phyloP scores from a whole-genome alignment of 2,797 vertebrate genomes.

The Acridotheres tristis region DNA sequence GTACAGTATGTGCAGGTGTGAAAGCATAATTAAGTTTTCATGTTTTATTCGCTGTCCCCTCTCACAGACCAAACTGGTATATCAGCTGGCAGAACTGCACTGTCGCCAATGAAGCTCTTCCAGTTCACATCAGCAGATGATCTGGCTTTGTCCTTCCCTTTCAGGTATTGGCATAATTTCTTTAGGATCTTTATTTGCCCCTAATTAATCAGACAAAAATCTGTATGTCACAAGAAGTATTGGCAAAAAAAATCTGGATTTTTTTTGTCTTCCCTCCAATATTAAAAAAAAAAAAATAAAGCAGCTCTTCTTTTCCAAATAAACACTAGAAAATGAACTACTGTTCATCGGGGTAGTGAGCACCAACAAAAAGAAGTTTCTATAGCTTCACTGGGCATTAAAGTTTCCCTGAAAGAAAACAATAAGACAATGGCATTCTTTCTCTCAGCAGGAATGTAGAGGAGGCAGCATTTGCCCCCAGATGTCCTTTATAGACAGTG shows the following conservation, averaged over 20 bases:
- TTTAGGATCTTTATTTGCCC: neutral
- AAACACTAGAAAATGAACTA: neutral
- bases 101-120: neutral
- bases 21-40: constrained; percentile 24
- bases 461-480: neutral
- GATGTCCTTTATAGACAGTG: neutral
- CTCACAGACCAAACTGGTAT: neutral
- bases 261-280: neutral
- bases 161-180: neutral
- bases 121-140: neutral
- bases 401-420: neutral
- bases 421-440: neutral
- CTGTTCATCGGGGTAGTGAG: neutral
- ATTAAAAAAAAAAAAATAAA: neutral
- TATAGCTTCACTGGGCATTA: neutral
- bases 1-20: neutral
- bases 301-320: neutral
- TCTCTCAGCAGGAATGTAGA: neutral
- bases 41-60: neutral
- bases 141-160: neutral
- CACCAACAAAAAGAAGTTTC: neutral
- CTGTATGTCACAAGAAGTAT: neutral
- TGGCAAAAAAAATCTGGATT: neutral
- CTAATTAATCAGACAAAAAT: neutral
- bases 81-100: neutral